These are phyloP conservation scores for Taenaris catops DNA, from an alignment of 2,888 invertebrate genomes.

Conservation along the genomic window DNA sequence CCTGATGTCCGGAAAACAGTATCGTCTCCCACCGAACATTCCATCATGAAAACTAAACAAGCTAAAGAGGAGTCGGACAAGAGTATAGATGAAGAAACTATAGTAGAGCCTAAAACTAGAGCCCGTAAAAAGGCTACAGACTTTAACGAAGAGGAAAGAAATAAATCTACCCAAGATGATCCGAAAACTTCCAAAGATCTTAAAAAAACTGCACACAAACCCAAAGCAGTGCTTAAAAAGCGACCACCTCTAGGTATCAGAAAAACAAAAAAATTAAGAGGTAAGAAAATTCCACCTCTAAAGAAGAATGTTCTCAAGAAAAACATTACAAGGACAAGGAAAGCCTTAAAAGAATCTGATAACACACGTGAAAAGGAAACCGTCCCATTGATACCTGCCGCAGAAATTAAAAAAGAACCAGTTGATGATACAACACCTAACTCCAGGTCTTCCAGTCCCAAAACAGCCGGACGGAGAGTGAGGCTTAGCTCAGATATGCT, in stretches of 20 bases:
- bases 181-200: constrained; percentile 66
- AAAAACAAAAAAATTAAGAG: constrained; percentile 53
- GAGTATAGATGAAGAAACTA: constrained; percentile 61
- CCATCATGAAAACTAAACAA: constrained; percentile 78
- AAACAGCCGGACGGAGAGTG: constrained; percentile 58
- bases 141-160: constrained; percentile 55
- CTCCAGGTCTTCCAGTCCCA: constrained; percentile 71
- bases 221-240: constrained; percentile 63
- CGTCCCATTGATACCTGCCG: constrained; percentile 55
- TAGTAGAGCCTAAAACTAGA: constrained; percentile 68
- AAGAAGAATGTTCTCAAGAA: constrained; percentile 62
- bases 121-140: constrained; percentile 71
- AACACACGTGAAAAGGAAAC: constrained; percentile 56
- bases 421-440: constrained; percentile 56
- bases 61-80: constrained; percentile 66
- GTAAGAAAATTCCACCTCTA: constrained; percentile 51
- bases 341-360: constrained; percentile 50
- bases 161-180: constrained; percentile 57
- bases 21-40: constrained; percentile 65
- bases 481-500: constrained; percentile 68
- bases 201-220: constrained; percentile 55
- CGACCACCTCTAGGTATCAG: constrained; percentile 67
- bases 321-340: constrained; percentile 50
- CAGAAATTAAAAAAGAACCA: constrained; percentile 71
- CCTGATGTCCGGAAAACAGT: constrained; percentile 75